Evolutionary conservation across 1,140 invertebrate genomes (phyloP).

Genomic region (Aphelinus certus): DNA sequence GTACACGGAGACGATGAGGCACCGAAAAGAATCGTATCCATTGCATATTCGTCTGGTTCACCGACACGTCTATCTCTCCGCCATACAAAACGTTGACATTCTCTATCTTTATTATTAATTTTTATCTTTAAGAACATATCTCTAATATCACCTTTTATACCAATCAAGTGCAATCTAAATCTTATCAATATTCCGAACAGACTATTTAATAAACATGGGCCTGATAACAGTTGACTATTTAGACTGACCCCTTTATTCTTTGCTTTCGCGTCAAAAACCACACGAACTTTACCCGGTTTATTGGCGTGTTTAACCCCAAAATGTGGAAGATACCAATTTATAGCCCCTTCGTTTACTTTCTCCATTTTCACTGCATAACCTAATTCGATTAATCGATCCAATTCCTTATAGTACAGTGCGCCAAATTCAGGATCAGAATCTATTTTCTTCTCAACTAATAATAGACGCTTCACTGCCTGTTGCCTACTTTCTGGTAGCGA

Average conservation of each 20-base stretch:
- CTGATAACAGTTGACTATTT: background rate
- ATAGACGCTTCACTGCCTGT: background rate
- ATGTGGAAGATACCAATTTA: background rate
- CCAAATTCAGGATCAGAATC: background rate
- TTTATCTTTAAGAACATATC: conserved; percentile 57
- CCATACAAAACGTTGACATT: conserved; percentile 50
- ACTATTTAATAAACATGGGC: conserved; percentile 1
- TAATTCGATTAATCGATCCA: background rate
- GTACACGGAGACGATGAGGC: conserved; percentile 49
- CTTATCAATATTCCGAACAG: conserved; percentile 48
- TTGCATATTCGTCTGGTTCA: conserved; percentile 40
- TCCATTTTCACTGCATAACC: background rate
- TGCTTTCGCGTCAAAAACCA: background rate
- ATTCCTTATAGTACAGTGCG: background rate
- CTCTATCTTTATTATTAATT: conserved; percentile 43
- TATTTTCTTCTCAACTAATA: background rate
- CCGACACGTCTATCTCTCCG: conserved; percentile 1
- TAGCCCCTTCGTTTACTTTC: too few relatives aligned
- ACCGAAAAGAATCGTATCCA: conserved; percentile 55
- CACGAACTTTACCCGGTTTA: background rate
- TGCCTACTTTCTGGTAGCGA: background rate
- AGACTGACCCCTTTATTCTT: background rate
- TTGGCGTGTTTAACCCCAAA: background rate
- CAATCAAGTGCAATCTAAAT: conserved; percentile 40
- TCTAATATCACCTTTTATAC: background rate